Evolutionary conservation across 2,888 invertebrate genomes (phyloP), one percentile per base, ranked within the genome.

Genomic region (Chesias legatella): DNA sequence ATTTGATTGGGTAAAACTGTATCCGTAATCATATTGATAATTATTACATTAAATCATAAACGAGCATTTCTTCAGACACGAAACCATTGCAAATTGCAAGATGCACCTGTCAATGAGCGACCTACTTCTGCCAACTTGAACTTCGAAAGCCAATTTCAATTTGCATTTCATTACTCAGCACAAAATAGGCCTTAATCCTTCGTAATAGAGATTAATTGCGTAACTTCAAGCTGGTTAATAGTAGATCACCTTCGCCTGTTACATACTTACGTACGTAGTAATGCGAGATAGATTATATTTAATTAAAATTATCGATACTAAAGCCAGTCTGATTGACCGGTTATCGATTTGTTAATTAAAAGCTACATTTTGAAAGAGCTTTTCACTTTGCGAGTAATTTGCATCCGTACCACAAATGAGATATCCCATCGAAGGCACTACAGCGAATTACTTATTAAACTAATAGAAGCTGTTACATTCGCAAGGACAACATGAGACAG

Each of bases 51-150:
- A 3, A 3, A 17, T 3, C 2, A 17, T 3, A 3, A 17, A 17
- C 5, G 5, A 17, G 13, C 3, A 17, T 17, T 30, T 24, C 26
- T 9, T 22, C 9, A 26, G 6, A 23, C n/a, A 37, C 26, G 34
- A 37, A 36, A 32, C 27, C 34, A 23, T 43, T 33, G 48, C 39
- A 23, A 41, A 49, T 28, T 30, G 28, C 23, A 51, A 53, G 63
- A 67, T 62, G 61, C 62, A 63, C 58, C 55, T 60, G 67, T 52
- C 47, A 31, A 33, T 59, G 56, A 45, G 57, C 63, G 60, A 63
- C 56, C 56, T 65, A 44, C 49, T 43, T 47, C 26, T 34, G 32
- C 34, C 34, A 39, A 33, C 32, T 37, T 38, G 38, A 45, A 46
- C 33, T 40, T 43, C 43, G 36, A 33, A 40, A 39, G 21, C 37